Evolutionary conservation across 2,797 vertebrate species (phyloP), one percentile per base, ranked within the genome.

Genomic region (Rhinophrynus dorsalis): DNA sequence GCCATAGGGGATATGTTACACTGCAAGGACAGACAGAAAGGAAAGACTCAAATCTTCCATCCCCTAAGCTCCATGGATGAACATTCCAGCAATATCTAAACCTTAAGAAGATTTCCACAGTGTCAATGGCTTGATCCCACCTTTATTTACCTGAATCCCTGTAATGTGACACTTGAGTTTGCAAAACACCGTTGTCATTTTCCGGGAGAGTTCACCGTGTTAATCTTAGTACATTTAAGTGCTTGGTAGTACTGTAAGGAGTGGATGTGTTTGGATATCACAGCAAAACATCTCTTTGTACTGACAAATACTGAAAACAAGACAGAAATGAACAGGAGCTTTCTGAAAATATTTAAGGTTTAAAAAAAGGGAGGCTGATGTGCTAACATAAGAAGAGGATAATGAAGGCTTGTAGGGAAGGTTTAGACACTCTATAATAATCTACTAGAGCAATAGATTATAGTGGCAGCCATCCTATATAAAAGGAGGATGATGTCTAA

Each of bases 91-190:
- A 42, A 75, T 23, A 74, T 76, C 74, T 81, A 63, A 70, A 42
- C 62, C 9, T 69, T 76, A 76, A 80, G 74, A 72, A 64, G 78
- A 79, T 79, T 82, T 81, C 56, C 61, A 60, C 61, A 75, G 66
- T 52, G 33, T 67, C 55, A 18, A 40, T 65, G 32, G 33, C 60
- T 79, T 57, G 74, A 78, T 76, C 76, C 81, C 69, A 78, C 79
- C 75, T 77, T 76, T 77, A 58, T 78, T 84, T 80, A 84, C 80
- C 78, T 81, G 81, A 74, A 54, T 33, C 56, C 75, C 58, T 78
- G 79, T 74, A 85, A 80, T 6, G 73, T 38, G 78, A 81, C 71
- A 62, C 80, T 74, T 35, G 17, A 66, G 57, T 61, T 77, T 54
- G 60, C 58, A 72, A 71, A 82, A 70, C 57, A 59, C 60, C 3